These are phyloP conservation scores for Parelbella ahira DNA, from an alignment of 2,888 invertebrate genomes.

Conservation along the genomic window DNA sequence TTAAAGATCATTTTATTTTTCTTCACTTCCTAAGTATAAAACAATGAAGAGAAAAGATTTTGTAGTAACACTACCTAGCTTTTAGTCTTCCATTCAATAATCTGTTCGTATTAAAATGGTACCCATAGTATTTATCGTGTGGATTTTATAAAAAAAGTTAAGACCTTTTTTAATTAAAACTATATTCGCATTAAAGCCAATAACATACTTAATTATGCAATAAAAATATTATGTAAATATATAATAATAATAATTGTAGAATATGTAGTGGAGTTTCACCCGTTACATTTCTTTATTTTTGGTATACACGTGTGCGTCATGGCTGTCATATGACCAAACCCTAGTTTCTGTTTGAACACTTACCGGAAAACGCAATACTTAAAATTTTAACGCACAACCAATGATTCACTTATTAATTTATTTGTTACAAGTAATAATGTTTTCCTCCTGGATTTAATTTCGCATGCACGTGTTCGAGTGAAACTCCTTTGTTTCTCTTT, in stretches of 20 bases:
- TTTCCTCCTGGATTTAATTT: background rate
- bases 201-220: conserved; percentile 8
- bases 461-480: conserved; percentile 2
- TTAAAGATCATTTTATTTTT: too few species aligned
- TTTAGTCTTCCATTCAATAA: too few species aligned
- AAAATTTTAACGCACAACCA: background rate
- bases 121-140: too few species aligned
- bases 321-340: too few species aligned
- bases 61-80: too few species aligned
- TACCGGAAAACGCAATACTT: background rate
- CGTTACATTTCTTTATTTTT: background rate
- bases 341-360: too few species aligned
- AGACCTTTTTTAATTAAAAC: conserved; percentile 5
- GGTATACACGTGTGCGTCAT: too few species aligned
- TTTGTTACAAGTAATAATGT: background rate
- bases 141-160: conserved; percentile 10
- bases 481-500: conserved; percentile 7
- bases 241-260: conserved; percentile 4
- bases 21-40: too few species aligned
- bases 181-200: conserved; percentile 20
- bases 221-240: conserved; percentile 16
- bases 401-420: too few species aligned
- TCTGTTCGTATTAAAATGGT: too few species aligned
- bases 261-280: conserved; percentile 7
- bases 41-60: too few species aligned